phyloP scores from a whole-genome alignment of 2,797 vertebrate genomes.

The Rousettus madagascariensis region DNA sequence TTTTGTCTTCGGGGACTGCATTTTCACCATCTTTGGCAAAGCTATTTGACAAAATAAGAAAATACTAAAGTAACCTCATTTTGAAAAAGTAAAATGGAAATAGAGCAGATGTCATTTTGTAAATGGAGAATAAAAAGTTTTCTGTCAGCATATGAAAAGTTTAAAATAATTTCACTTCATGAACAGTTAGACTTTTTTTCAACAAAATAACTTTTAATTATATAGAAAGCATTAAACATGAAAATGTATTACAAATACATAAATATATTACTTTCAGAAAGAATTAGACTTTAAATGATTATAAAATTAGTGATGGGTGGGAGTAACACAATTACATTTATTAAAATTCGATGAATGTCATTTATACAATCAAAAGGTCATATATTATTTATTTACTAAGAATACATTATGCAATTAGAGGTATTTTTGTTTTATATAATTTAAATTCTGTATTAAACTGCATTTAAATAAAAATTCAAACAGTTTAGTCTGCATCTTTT shows the following conservation, averaged over 20 bases:
- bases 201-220: no score
- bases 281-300: conserved; percentile 78
- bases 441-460: conserved; percentile 25
- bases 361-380: conserved; percentile 73
- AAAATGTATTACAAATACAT: no score
- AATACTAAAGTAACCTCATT: conserved; percentile 76
- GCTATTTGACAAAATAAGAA: conserved; percentile 78
- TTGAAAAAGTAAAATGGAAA: conserved; percentile 82
- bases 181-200: conserved; percentile 70
- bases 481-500: conserved; percentile 36
- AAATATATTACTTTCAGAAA: conserved; percentile 45
- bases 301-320: conserved; percentile 75
- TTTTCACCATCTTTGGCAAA: conserved; percentile 63
- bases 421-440: conserved; percentile 62
- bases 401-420: conserved; percentile 71
- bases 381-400: conserved; percentile 69
- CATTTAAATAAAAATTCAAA: conserved; percentile 58
- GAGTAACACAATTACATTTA: conserved; percentile 80
- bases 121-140: conserved; percentile 78
- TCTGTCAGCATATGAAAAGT: conserved; percentile 69
- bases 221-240: no score
- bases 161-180: conserved; percentile 79
- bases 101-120: conserved; percentile 80
- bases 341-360: conserved; percentile 72
- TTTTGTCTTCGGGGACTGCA: conserved; percentile 49